Conservation (phyloP, 30 jellyfish, hydroid and myxozoan species). For the Aurelia aurita region DNA sequence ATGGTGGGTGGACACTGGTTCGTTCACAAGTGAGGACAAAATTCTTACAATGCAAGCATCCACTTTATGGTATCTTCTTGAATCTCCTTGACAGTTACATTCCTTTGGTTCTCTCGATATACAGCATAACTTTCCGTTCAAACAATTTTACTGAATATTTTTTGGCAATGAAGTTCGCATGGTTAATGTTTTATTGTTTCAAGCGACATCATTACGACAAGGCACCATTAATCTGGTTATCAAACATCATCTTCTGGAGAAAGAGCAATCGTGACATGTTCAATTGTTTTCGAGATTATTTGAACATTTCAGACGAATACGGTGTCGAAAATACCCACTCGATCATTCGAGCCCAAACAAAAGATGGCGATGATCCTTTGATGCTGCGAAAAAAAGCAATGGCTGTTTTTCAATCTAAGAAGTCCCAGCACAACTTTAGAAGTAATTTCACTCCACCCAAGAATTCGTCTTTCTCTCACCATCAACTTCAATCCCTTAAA, state of each 20-base stretch:
- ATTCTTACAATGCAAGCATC: not conserved
- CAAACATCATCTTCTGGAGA: constrained; percentile 6
- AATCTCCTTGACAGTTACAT: constrained; percentile 29
- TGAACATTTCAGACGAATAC: not conserved
- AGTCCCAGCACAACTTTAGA: constrained; percentile 11
- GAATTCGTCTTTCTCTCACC: not conserved
- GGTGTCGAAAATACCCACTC: constrained; percentile 4
- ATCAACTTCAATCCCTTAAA: constrained; percentile 8
- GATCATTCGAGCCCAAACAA: constrained; percentile 12
- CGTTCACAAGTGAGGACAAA: not conserved
- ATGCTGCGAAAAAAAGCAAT: constrained; percentile 11
- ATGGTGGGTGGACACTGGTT: constrained; percentile 30
- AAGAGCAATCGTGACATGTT: not conserved
- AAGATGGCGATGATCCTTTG: constrained; percentile 22
- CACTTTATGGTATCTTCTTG: not conserved
- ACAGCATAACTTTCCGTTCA: not conserved
- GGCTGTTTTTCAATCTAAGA: constrained; percentile 21
- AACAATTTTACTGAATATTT: not conserved
- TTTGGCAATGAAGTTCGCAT: not conserved
- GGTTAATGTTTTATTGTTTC: constrained; percentile 35
- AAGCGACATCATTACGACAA: constrained; percentile 15
- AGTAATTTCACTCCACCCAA: constrained; percentile 28
- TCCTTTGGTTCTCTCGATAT: constrained; percentile 21
- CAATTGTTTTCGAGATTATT: not conserved
- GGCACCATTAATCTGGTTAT: not conserved